Conservation (phyloP, 1,140 invertebrate species). For the Drosophila kurseongensis region DNA sequence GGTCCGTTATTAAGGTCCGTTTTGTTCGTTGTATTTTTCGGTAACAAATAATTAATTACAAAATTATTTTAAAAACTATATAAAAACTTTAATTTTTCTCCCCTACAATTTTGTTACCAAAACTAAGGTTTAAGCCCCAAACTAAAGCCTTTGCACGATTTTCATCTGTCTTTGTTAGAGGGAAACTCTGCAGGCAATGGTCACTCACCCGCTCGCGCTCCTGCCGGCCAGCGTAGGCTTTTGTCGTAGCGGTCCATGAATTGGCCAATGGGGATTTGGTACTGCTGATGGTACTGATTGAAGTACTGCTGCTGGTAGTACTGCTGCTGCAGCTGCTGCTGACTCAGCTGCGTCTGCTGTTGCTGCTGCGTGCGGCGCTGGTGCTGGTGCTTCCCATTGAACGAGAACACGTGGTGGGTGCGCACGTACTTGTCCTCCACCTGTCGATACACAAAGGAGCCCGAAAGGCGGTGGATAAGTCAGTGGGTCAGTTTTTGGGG, state of each 20-base stretch:
- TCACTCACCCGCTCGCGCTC: constrained; percentile 65
- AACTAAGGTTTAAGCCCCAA: not conserved
- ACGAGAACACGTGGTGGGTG: constrained; percentile 80
- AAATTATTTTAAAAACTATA: too few relatives aligned
- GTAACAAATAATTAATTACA: too few relatives aligned
- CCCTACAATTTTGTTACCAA: too few relatives aligned
- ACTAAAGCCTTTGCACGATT: not conserved
- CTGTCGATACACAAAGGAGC: constrained; percentile 47
- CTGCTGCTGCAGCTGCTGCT: constrained; percentile 72
- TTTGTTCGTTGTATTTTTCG: too few relatives aligned
- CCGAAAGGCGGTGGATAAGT: constrained; percentile 15
- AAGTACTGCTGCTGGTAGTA: constrained; percentile 69
- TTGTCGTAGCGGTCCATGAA: constrained; percentile 81
- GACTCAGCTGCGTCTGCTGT: constrained; percentile 68
- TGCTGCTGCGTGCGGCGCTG: constrained; percentile 75
- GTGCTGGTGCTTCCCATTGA: constrained; percentile 76
- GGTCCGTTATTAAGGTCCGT: too few relatives aligned
- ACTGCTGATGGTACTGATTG: constrained; percentile 75
- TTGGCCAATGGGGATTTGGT: constrained; percentile 67
- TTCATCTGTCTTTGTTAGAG: too few relatives aligned
- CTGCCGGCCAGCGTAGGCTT: constrained; percentile 74
- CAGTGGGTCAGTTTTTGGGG: not conserved
- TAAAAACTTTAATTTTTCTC: too few relatives aligned
- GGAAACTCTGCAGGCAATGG: not conserved
- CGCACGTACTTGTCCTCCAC: constrained; percentile 82